Base-by-base conservation (phyloP, 2,797 vertebrate species). In the Enteromius argenteus region DNA sequence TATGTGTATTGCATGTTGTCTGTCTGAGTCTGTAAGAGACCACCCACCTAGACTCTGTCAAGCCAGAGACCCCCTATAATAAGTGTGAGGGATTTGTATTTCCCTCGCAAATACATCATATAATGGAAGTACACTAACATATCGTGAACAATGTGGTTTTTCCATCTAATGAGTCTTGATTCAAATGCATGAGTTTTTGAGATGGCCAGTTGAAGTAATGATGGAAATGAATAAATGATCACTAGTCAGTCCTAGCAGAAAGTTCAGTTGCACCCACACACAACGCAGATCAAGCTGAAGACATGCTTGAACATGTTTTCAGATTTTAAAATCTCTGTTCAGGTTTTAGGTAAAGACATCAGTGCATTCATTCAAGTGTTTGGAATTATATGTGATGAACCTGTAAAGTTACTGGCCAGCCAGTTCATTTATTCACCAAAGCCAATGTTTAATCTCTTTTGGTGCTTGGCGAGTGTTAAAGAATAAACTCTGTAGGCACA, bases 291-390 rank as follows among this genome's bases (percentile, higher is more conserved):
- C 39, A 49, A 62, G 42, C 53, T 46, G 19, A 27, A 80, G 49
- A 81, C 37, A n/a, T 35, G 68, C 68, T 49, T 64, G 56, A 58
- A 62, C 68, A 73, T n/a, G 23, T 53, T 71, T 80, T 53, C 14
- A 39, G 13, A 46, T 68, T 53, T n/a, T 56, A 19, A 27, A 56
- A 17, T 5, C 30, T 66, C 27, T 49, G 19, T 79, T 51, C 21
- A 23, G 44, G 10, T 51, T 67, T 80, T 80, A 35, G 49, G 21
- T 13, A 39, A 23, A 60, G 35, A 56, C 46, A 56, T 67, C 27
- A 49, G 23, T 19, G 30, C 58, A 78, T 79, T 66, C 17, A 66
- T 66, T 32, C 17, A n/a, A 17, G n/a, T 37, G 67, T 46, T 58
- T 44, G 10, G 11, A 71, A 58, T 4, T 3, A 23, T 23, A 30